phyloP scores from a whole-genome alignment of 2,113 vertebrate species.

The Ictalurus furcatus region DNA sequence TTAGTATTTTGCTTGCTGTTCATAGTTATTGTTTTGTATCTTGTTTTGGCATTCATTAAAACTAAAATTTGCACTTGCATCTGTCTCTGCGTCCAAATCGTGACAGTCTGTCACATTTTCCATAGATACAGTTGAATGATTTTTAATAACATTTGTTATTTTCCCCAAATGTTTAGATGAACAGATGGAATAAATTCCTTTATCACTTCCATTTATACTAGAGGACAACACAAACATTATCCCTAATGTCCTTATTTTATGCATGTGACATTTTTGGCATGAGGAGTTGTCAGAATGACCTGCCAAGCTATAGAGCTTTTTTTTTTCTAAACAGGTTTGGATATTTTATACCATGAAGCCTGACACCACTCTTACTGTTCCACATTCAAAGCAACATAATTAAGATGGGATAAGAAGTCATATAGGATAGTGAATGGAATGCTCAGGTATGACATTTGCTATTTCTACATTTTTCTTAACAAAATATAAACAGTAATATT shows the following conservation, averaged over 20 bases:
- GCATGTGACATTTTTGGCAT: slow-evolving; percentile 34
- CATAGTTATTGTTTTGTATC: too few relatives aligned
- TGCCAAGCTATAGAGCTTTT: slow-evolving; percentile 15
- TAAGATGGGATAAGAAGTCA: too few relatives aligned
- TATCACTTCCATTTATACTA: neutral
- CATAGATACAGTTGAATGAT: slow-evolving; percentile 2
- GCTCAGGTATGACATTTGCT: slow-evolving; percentile 27
- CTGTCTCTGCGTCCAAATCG: too few relatives aligned
- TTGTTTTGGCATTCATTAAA: too few relatives aligned
- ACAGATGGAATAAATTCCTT: slow-evolving; percentile 32
- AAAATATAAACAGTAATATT: slow-evolving; percentile 28
- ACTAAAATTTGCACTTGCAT: too few relatives aligned
- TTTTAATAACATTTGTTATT: neutral
- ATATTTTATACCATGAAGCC: neutral
- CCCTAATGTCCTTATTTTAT: slow-evolving; percentile 30
- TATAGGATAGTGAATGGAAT: neutral
- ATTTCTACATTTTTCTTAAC: slow-evolving; percentile 46
- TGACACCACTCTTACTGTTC: neutral
- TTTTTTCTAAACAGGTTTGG: neutral
- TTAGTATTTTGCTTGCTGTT: too few relatives aligned
- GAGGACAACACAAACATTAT: slow-evolving; percentile 20
- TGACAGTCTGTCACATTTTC: slow-evolving; percentile 62
- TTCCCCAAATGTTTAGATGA: slow-evolving; percentile 64
- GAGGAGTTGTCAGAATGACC: slow-evolving; percentile 17
- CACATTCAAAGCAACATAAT: neutral